Evolutionary conservation across 2,888 invertebrate genomes (phyloP).

Genomic region (Ornithoptera priamus): DNA sequence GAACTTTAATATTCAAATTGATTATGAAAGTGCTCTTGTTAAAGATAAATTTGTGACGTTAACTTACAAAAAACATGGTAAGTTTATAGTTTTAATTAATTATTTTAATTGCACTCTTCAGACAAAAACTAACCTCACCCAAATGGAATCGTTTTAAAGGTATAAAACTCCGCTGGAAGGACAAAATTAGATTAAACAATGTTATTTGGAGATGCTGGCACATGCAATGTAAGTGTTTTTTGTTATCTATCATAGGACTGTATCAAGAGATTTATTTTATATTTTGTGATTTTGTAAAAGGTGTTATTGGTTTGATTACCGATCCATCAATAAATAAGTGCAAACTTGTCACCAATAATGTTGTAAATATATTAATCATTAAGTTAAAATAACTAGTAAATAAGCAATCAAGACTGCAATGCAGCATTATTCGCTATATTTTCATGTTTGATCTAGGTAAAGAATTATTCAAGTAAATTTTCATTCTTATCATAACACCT

Average conservation of each 20-base stretch:
- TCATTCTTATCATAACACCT: background rate
- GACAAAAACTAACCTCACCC: conserved; percentile 99
- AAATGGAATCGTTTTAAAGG: conserved; percentile 99
- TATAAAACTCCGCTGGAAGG: conserved; percentile 97
- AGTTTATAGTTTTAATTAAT: conserved; percentile 43
- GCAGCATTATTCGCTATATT: background rate
- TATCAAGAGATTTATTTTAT: background rate
- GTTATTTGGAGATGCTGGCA: conserved; percentile 99
- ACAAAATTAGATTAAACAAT: conserved; percentile 99
- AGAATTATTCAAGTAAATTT: background rate
- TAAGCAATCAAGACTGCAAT: background rate
- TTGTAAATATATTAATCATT: too few species aligned
- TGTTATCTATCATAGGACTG: background rate
- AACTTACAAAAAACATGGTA: conserved; percentile 55
- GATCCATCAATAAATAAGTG: background rate
- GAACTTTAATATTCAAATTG: conserved; percentile 61
- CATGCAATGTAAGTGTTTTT: conserved; percentile 92
- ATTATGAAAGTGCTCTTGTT: conserved; percentile 50
- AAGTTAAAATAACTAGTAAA: background rate
- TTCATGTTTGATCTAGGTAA: background rate
- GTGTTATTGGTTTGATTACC: background rate
- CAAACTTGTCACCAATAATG: too few species aligned
- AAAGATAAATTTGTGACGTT: conserved; percentile 63
- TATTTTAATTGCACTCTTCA: conserved; percentile 73
- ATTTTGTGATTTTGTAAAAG: background rate